These are phyloP conservation scores for Lycocorax pyrrhopterus DNA, from an alignment of 2,113 vertebrate genomes.

Conservation along the genomic window DNA sequence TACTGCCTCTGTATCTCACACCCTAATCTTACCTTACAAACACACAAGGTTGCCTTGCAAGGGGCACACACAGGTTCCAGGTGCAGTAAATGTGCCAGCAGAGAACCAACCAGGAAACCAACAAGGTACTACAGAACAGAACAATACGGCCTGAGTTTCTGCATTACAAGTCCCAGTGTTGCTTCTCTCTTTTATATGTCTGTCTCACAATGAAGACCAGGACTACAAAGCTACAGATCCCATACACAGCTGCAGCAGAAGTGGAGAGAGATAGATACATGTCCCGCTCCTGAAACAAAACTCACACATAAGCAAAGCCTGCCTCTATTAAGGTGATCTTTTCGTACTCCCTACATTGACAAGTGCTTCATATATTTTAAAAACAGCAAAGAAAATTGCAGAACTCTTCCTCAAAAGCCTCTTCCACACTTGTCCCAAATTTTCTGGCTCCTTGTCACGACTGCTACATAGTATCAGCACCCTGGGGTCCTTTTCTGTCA, in stretches of 20 bases:
- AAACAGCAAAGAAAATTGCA: neutral
- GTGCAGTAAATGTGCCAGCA: neutral
- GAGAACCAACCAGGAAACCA: neutral
- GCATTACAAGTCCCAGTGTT: neutral
- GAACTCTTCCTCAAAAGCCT: neutral
- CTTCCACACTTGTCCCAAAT: neutral
- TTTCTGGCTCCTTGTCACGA: neutral
- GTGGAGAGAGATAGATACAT: neutral
- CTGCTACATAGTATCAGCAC: neutral
- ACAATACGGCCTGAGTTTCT: neutral
- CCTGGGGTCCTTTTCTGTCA: neutral
- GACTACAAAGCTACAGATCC: neutral
- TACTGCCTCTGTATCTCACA: neutral
- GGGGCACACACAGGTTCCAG: neutral
- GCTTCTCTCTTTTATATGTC: neutral
- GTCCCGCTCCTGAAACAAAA: neutral
- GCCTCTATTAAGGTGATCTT: neutral
- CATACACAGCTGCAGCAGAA: neutral
- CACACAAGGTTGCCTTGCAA: neutral
- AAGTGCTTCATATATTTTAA: neutral
- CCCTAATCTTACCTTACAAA: neutral
- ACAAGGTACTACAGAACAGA: neutral
- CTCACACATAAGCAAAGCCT: neutral
- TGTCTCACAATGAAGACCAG: neutral
- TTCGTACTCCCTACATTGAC: neutral